A percentile compares a stretch with the other conserved stretches of the same genome.
phyloP scores from a whole-genome alignment of 2,113 vertebrate species.

The Chionodraco myersi region DNA sequence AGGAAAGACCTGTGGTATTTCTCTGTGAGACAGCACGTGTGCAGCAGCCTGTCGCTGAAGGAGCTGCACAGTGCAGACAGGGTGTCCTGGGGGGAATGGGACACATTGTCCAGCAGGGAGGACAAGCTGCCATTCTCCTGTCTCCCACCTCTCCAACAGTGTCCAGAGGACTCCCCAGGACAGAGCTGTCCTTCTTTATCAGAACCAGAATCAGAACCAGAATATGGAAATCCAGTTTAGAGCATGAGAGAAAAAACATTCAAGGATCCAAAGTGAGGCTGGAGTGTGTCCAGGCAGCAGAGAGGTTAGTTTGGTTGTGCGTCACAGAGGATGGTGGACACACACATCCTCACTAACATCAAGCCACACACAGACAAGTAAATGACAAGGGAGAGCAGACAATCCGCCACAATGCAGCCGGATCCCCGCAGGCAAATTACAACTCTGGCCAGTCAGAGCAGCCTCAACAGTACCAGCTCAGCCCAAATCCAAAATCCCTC shows the following conservation, averaged over 20 bases:
- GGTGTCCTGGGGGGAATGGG: too few species aligned
- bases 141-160: too few species aligned
- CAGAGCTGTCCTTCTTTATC: too few species aligned
- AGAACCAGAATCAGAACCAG: constrained; percentile 4
- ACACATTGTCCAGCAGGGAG: too few species aligned
- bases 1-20: too few species aligned
- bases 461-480: constrained; percentile 47
- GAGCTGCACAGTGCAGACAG: too few species aligned
- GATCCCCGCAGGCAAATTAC: constrained; percentile 69
- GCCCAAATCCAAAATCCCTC: constrained; percentile 38
- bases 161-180: too few species aligned
- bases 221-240: constrained; percentile 20
- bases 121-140: too few species aligned
- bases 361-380: constrained; percentile 75
- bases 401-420: constrained; percentile 59
- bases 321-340: constrained; percentile 57
- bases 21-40: too few species aligned
- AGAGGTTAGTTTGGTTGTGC: constrained; percentile 53
- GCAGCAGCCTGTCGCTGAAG: too few species aligned
- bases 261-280: constrained; percentile 26
- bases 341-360: constrained; percentile 50
- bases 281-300: constrained; percentile 45
- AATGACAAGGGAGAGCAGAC: constrained; percentile 76
- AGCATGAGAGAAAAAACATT: constrained; percentile 33
- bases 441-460: constrained; percentile 47